Evolutionary conservation across 2,113 vertebrate genomes (phyloP), one percentile per base, ranked within the genome.

Genomic region (Passer montanus): DNA sequence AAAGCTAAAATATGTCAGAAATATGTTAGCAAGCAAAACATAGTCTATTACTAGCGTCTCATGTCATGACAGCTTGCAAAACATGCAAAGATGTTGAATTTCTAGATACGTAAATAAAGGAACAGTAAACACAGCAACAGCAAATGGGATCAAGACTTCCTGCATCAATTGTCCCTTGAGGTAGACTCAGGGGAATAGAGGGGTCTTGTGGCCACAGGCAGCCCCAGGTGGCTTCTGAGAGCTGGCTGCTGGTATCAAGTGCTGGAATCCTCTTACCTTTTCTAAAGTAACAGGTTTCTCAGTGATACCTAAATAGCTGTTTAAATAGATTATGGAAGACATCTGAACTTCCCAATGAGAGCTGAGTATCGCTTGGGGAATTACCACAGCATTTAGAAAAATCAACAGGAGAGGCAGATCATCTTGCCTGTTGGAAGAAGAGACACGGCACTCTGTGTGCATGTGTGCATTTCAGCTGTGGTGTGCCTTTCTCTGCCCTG

Each of bases 1-100:
- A 97, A 97, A 98, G 96, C 98, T 98, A 97, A 98, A 98, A 98
- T 98, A 98, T 97, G 98, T 98, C 98, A 98, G 93, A 98, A 98
- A 98, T 98, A 98, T 98, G 98, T 98, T 98, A 98, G 97, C 96
- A 96, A 98, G 97, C 97, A 98, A 98, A 98, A 97, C 95, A 97
- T 52, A 97, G 96, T 97, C 88, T 96, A 97, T 98, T 98, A 97
- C 96, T 90, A 95, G 96, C 55, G 50, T 98, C 96, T 96, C 93
- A 93, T 97, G 97, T 98, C 98, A 96, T 96, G 97, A 98, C 98
- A 98, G 98, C 97, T 98, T 98, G 98, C 98, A 98, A 98, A 98
- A 98, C 98, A 98, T 75, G 95, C 95, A 95, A 95, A 94, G 94
- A 96, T 97, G 96, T 93, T 96, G 97, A 92, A 79, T 97, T 94